These are phyloP conservation scores for Brachionus asplanchnoidis DNA, from an alignment of 1,140 invertebrate species.

Conservation along the genomic window DNA sequence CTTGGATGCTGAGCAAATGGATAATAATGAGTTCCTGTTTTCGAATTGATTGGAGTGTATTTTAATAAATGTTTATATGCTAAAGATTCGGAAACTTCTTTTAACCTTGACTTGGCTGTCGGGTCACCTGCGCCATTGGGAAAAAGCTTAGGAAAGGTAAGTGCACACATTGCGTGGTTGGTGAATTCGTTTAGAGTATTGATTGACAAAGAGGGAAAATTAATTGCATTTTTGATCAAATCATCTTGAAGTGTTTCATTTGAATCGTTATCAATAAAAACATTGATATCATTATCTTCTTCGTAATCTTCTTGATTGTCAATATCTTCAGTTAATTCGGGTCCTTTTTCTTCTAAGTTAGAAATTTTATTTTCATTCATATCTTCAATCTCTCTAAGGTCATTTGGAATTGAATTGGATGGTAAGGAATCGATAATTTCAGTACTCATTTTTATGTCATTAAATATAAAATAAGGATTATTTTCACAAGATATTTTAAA, in stretches of 20 bases:
- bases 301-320: background rate
- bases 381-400: background rate
- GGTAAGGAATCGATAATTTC: background rate
- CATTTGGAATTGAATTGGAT: background rate
- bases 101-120: background rate
- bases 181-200: background rate
- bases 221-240: background rate
- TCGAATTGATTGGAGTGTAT: background rate
- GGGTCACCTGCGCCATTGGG: background rate
- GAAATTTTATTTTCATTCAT: background rate
- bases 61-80: conserved; percentile 8
- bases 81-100: background rate
- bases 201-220: background rate
- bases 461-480: background rate
- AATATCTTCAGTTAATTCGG: background rate
- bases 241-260: background rate
- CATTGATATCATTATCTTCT: background rate
- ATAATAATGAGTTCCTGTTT: background rate
- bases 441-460: background rate
- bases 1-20: background rate
- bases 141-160: background rate
- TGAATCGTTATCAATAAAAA: background rate
- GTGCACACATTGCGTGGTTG: background rate
- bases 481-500: conserved; percentile 9
- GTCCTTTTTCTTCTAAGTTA: background rate